These are phyloP conservation scores for Drosophila eugracilis DNA, from an alignment of 1,140 invertebrate genomes.

Conservation along the genomic window DNA sequence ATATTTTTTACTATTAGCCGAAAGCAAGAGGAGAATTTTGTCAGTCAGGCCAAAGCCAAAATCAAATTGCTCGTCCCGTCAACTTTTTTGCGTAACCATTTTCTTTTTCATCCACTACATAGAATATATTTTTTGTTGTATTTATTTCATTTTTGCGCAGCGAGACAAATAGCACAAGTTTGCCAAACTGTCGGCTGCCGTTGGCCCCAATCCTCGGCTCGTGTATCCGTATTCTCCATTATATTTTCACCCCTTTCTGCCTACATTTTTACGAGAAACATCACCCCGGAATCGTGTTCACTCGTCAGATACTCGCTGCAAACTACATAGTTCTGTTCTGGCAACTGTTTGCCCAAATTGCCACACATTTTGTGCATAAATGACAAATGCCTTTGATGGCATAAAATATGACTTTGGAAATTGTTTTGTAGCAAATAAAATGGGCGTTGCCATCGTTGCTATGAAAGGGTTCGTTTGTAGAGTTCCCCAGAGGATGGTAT, in stretches of 20 bases:
- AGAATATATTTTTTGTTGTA: no score
- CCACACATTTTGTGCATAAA: conserved; percentile 81
- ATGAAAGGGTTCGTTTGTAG: conserved; percentile 27
- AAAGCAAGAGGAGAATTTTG: conserved; percentile 57
- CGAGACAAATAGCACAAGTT: conserved; percentile 75
- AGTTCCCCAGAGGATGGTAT: not conserved
- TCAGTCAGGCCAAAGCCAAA: conserved; percentile 59
- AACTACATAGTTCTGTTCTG: conserved; percentile 42
- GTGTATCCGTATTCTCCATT: conserved; percentile 23
- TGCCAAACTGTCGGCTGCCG: conserved; percentile 72
- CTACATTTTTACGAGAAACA: conserved; percentile 44
- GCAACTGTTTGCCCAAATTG: conserved; percentile 67
- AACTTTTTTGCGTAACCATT: conserved; percentile 66
- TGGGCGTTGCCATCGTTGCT: conserved; percentile 40
- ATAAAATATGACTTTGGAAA: conserved; percentile 83
- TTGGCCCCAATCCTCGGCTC: conserved; percentile 50
- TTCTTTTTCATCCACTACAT: conserved; percentile 28
- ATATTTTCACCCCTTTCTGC: conserved; percentile 34
- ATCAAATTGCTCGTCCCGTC: conserved; percentile 74
- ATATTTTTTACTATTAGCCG: conserved; percentile 77
- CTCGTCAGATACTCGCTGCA: conserved; percentile 39
- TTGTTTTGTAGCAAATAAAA: conserved; percentile 81
- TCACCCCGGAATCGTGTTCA: conserved; percentile 34
- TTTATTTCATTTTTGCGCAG: conserved; percentile 67
- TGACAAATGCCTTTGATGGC: conserved; percentile 83